Evolutionary conservation across 2,797 vertebrate species (phyloP), one percentile per base, ranked within the genome.

Genomic region (Pelochelys cantorii): DNA sequence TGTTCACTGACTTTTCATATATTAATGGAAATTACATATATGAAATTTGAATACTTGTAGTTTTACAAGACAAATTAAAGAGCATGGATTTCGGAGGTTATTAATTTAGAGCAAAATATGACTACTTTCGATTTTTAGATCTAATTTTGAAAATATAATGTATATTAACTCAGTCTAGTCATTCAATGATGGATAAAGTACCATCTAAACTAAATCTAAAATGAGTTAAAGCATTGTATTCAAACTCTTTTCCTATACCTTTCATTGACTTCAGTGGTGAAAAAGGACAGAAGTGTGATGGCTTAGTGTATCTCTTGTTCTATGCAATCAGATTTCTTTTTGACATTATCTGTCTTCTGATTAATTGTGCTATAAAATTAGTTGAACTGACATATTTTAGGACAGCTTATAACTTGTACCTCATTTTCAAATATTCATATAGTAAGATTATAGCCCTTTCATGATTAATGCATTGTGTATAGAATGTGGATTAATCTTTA

Each of bases 1-100:
- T 91, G 54, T 89, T 94, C 60, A 88, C 31, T 90, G 89, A 92
- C 85, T 93, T 93, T 93, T 97, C 94, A 90, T 93, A 89, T 94
- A 75, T 77, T 93, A 92, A 94, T 85, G 54, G 95, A 68, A 62
- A 95, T 95, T 94, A 80, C 89, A 31, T 62, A 62, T 95, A 95
- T 95, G 93, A 78, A 95, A 95, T 86, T 75, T 75, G 86, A 93
- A 75, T 95, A 48, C 23, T 77, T 91, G 84, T 9, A 52, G 87
- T 87, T 96, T 95, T 93, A 87, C 79, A 71, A 62, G 55, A 59
- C 83, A 92, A 89, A 95, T 95, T 93, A 93, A 84, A 27, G 84
- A 94, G 53, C 78, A 93, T 54, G 62, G 84, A 92, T 92, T 89
- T 77, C 83, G 75, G 86, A 20, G 52, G 84, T 71, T 71, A 71